Evolutionary conservation across 53 echinoderm and acorn worm species (phyloP), one percentile per base, ranked within the genome.

Genomic region (Holothuria scabra): DNA sequence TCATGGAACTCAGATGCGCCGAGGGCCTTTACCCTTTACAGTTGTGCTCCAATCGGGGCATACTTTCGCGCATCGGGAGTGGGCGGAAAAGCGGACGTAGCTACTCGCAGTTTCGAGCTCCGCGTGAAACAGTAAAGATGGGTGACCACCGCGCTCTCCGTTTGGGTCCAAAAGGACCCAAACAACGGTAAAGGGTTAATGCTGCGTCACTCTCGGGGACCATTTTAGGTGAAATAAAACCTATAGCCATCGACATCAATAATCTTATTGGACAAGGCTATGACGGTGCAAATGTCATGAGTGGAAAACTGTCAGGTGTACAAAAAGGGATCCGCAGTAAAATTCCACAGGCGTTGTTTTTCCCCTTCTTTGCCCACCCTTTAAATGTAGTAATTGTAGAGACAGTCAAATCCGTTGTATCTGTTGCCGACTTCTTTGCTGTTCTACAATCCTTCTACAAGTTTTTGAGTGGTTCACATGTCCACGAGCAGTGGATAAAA

Each of bases 201-300:
- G n/a, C n/a, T n/a, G n/a, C n/a, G n/a, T n/a, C 5, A 59, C 66
- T 85, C 41, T 28, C 24, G 28, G 85, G 74, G 12, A 32, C 48
- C 28, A 85, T 85, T 11, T 56, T 21, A n/a, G 59, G 60, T 19
- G 74, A 85, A 52, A 24, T 85, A 22, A 24, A 33, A 25, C 14
- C n/a, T 79, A n/a, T n/a, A 22, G 76, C 71, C 22, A 19, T 84
- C 12, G 34, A 71, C 28, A 32, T 30, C 28, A 23, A 58, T 3
- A 85, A 78, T 26, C 23, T 41, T 13, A 62, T 86, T n/a, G n/a
- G n/a, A n/a, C n/a, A n/a, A n/a, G n/a, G n/a, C n/a, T n/a, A n/a
- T n/a, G n/a, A n/a, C n/a, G 76, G 86, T 44, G 18, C 79, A 86
- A 29, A 37, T 25, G 85, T 85, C 23, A 59, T 78, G 75, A 78